Evolutionary conservation across 2,888 invertebrate species (phyloP).

Genomic region (Aphodius granarius): DNA sequence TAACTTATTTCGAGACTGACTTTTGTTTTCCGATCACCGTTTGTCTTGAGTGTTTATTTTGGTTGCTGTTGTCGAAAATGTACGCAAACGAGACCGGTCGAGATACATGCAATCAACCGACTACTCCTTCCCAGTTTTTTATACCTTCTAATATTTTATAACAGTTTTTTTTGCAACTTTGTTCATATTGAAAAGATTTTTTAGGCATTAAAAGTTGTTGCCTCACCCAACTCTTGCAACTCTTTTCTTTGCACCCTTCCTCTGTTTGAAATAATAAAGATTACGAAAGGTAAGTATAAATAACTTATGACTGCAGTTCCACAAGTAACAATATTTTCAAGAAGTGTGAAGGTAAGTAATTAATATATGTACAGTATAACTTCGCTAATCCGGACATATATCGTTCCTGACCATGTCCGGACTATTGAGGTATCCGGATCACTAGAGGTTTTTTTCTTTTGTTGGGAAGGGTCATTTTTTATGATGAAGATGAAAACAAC

Average conservation of each 20-base stretch:
- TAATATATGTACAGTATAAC: too few relatives aligned
- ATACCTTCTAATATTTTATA: conserved; percentile 19
- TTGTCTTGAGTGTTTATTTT: conserved; percentile 14
- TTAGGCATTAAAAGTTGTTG: conserved; percentile 9
- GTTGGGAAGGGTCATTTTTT: too few relatives aligned
- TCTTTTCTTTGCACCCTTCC: conserved; percentile 10
- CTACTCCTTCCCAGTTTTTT: background rate
- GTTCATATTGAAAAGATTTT: conserved; percentile 12
- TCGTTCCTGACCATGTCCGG: too few relatives aligned
- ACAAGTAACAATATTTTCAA: too few relatives aligned
- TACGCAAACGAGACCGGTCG: background rate
- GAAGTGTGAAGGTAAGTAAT: too few relatives aligned
- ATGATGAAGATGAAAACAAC: too few relatives aligned
- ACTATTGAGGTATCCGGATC: too few relatives aligned
- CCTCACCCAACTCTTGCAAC: conserved; percentile 2
- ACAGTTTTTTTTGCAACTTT: conserved; percentile 23
- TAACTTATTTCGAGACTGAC: conserved; percentile 51
- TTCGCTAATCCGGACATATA: too few relatives aligned
- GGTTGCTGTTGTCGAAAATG: background rate
- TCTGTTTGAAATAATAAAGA: background rate
- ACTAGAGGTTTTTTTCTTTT: too few relatives aligned
- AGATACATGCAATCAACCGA: background rate
- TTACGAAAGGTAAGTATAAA: background rate
- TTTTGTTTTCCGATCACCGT: conserved; percentile 39
- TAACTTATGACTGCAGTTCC: background rate